A percentile compares a stretch with the other conserved stretches of the same genome.
These are phyloP conservation scores for Tipula vernalis DNA, from an alignment of 2,888 invertebrate genomes.

Conservation along the genomic window DNA sequence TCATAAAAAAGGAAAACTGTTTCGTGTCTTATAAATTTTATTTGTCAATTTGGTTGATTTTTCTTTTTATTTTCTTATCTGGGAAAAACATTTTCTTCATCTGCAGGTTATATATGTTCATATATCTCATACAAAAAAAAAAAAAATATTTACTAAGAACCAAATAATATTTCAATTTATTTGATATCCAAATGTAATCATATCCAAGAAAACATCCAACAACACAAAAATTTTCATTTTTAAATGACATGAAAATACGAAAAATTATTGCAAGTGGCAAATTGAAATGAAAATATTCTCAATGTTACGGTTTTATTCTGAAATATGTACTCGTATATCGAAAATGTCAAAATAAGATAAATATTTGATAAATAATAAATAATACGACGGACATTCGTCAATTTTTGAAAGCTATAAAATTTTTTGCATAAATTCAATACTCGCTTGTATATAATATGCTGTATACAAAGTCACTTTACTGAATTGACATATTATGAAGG, in stretches of 20 bases:
- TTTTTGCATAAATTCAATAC: not conserved
- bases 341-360: slow-evolving; percentile 1
- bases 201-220: not conserved
- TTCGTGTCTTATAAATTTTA: not conserved
- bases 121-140: not conserved
- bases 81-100: not conserved
- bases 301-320: not conserved
- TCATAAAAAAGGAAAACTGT: not conserved
- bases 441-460: not conserved
- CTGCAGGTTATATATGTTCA: not conserved
- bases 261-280: not conserved
- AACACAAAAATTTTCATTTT: not conserved
- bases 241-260: not conserved
- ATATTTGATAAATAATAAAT: not conserved
- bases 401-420: not conserved
- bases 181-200: not conserved
- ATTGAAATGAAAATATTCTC: not conserved
- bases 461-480: not conserved
- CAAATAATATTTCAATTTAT: not conserved
- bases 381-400: slow-evolving; percentile 4
- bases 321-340: not conserved
- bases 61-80: not conserved
- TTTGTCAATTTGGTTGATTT: not conserved
- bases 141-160: not conserved
- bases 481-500: not conserved